A percentile compares a stretch with the other conserved stretches of the same genome.
phyloP scores from a whole-genome alignment of 2,888 invertebrate genomes.

The Girardia tigrina region DNA sequence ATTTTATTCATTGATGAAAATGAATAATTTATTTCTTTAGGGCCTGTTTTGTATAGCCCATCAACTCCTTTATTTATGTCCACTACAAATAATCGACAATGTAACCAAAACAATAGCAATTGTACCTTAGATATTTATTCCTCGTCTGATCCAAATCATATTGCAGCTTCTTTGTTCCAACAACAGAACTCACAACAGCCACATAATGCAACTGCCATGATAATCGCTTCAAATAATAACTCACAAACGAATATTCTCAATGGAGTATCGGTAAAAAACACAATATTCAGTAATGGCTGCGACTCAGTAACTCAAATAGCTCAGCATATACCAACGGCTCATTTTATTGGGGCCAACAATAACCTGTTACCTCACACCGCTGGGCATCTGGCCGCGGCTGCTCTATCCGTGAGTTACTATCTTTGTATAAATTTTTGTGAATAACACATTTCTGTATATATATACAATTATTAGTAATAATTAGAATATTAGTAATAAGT shows the following conservation, averaged over 20 bases:
- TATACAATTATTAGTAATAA: too few species aligned
- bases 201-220: not conserved
- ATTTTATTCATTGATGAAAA: too few species aligned
- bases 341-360: not conserved
- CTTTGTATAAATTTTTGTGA: too few species aligned
- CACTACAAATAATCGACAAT: constrained; percentile 8
- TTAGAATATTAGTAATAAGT: too few species aligned
- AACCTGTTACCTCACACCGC: constrained; percentile 10
- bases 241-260: constrained; percentile 12
- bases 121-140: constrained; percentile 18
- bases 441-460: too few species aligned
- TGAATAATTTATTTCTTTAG: not conserved
- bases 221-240: not conserved
- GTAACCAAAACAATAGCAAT: constrained; percentile 1
- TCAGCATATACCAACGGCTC: constrained; percentile 20
- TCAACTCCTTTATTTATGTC: not conserved
- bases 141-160: not conserved
- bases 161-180: not conserved
- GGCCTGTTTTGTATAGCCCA: not conserved
- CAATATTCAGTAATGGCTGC: constrained; percentile 8
- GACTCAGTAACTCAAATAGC: constrained; percentile 9
- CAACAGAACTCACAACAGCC: not conserved
- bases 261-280: constrained; percentile 19
- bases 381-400: not conserved
- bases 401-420: not conserved